Conservation (phyloP, 2,797 vertebrate species). For the Lagorchestes hirsutus region DNA sequence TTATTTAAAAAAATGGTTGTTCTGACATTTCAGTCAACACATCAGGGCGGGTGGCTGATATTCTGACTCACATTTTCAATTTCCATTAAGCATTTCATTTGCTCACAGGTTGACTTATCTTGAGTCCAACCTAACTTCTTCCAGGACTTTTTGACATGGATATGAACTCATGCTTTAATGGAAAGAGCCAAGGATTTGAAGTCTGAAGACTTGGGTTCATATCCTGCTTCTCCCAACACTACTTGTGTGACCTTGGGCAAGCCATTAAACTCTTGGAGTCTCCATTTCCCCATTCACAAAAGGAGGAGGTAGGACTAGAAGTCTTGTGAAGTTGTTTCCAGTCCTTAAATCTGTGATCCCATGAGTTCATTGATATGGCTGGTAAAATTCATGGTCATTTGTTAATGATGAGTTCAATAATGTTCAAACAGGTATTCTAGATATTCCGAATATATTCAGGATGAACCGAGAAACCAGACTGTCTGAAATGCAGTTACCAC, state of each 20-base stretch:
- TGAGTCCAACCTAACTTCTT: slow-evolving; percentile 4
- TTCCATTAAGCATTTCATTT: slow-evolving; percentile 38
- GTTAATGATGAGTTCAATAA: slow-evolving; percentile 7
- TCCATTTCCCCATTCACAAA: neutral
- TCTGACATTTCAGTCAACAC: neutral
- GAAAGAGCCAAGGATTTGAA: neutral
- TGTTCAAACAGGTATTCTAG: slow-evolving; percentile 14
- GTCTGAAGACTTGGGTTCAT: neutral
- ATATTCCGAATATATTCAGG: neutral
- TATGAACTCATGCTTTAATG: neutral
- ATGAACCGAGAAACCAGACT: slow-evolving; percentile 13
- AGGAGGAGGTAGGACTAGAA: neutral
- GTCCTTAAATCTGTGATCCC: neutral
- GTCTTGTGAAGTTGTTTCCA: neutral
- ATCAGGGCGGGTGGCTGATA: neutral
- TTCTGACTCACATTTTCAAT: slow-evolving; percentile 11
- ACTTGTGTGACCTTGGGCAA: neutral
- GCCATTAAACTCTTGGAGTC: neutral
- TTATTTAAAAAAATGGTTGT: neutral
- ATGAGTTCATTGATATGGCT: neutral
- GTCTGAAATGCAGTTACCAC: neutral
- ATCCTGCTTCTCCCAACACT: neutral
- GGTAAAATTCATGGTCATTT: neutral
- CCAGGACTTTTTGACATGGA: neutral
- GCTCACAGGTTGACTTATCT: slow-evolving; percentile 26